Conservation (phyloP, 2,888 invertebrate species). For the Tenthredo distinguenda region DNA sequence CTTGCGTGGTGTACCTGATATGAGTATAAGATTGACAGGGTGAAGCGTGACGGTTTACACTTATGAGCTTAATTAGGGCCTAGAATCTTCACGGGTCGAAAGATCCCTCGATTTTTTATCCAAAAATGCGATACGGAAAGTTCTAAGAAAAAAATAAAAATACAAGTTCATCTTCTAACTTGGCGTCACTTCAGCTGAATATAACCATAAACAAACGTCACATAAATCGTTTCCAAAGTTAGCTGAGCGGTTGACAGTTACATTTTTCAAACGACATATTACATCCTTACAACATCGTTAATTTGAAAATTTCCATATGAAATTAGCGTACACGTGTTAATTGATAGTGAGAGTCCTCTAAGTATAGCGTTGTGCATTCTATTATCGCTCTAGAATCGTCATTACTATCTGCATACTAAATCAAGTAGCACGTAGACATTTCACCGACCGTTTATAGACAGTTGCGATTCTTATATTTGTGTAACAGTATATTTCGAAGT, state of each 20-base stretch:
- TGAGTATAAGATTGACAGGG: constrained; percentile 7
- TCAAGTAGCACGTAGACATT: constrained; percentile 34
- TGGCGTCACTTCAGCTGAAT: neutral
- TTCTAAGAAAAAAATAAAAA: neutral
- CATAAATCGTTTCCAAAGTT: neutral
- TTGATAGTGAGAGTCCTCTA: constrained; percentile 45
- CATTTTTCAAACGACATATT: neutral
- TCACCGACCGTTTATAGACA: neutral
- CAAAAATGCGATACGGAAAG: neutral
- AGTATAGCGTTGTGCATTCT: constrained; percentile 12
- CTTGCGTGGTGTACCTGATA: neutral
- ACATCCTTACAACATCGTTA: neutral
- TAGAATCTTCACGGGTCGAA: constrained; percentile 10
- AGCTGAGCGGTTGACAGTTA: neutral
- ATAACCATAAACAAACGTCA: neutral
- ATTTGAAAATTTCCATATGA: constrained; percentile 1
- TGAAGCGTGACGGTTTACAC: constrained; percentile 16
- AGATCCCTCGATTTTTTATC: neutral
- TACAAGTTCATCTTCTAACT: neutral
- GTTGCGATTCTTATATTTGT: neutral
- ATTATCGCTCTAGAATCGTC: constrained; percentile 44
- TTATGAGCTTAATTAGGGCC: constrained; percentile 8
- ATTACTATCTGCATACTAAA: constrained; percentile 25
- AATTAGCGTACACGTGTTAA: constrained; percentile 42
- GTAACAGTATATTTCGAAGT: constrained; percentile 11